Percentiles rank a stretch among this genome's conserved stretches.
These are phyloP conservation scores for Aplodontia rufa DNA, from an alignment of 2,113 vertebrate species.

Conservation along the genomic window DNA sequence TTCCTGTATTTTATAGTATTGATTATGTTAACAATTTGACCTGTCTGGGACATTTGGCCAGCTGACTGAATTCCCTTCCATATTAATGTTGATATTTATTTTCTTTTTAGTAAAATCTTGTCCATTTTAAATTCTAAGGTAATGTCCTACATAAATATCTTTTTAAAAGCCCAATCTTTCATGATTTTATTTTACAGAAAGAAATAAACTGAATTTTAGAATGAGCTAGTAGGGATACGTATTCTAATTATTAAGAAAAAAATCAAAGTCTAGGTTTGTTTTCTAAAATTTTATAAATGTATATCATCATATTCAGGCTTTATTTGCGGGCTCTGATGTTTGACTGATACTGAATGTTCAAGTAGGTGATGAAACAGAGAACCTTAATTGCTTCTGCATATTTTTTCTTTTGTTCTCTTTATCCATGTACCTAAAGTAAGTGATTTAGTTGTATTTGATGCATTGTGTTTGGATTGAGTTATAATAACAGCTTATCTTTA, in stretches of 20 bases:
- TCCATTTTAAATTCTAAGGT: constrained; percentile 16
- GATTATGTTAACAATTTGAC: constrained; percentile 43
- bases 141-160: background rate
- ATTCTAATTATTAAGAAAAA: constrained; percentile 43
- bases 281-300: background rate
- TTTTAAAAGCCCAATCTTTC: constrained; percentile 11
- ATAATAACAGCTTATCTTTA: background rate
- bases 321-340: background rate
- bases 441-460: background rate
- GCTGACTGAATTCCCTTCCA: constrained; percentile 21
- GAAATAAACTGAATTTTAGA: background rate
- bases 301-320: background rate
- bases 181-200: constrained; percentile 37
- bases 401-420: background rate
- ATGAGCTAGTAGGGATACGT: background rate
- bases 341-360: background rate
- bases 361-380: background rate
- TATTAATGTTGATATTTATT: constrained; percentile 56
- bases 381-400: background rate
- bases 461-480: background rate
- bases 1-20: constrained; percentile 62
- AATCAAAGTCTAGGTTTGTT: background rate
- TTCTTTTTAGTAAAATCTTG: background rate
- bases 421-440: background rate
- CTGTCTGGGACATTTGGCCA: constrained; percentile 39